These are phyloP conservation scores for Choreutis nemorana DNA, from an alignment of 2,888 invertebrate species.

Conservation along the genomic window DNA sequence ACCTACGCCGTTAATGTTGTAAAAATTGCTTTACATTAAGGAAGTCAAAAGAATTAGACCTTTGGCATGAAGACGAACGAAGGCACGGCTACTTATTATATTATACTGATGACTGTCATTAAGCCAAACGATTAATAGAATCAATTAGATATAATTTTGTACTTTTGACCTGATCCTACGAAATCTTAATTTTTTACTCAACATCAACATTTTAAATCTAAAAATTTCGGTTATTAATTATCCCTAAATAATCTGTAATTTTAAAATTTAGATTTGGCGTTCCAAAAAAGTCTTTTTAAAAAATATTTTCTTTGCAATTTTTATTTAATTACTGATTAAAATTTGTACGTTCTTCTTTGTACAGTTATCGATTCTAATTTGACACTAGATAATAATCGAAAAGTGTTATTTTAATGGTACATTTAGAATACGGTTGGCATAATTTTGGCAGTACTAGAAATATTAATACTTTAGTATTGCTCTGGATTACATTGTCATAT, in stretches of 20 bases:
- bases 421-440: slow-evolving; percentile 63
- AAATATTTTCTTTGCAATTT: slow-evolving; percentile 58
- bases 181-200: slow-evolving; percentile 58
- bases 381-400: slow-evolving; percentile 62
- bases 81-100: slow-evolving; percentile 63
- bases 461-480: slow-evolving; percentile 66
- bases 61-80: slow-evolving; percentile 57
- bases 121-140: slow-evolving; percentile 63
- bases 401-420: slow-evolving; percentile 49
- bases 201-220: slow-evolving; percentile 49
- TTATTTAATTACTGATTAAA: slow-evolving; percentile 60
- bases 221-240: slow-evolving; percentile 45
- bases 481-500: slow-evolving; percentile 63
- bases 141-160: slow-evolving; percentile 60
- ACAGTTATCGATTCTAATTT: slow-evolving; percentile 65
- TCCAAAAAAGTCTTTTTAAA: slow-evolving; percentile 65
- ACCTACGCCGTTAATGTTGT: slow-evolving; percentile 1
- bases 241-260: slow-evolving; percentile 61
- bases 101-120: slow-evolving; percentile 39
- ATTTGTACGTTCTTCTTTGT: slow-evolving; percentile 65
- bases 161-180: slow-evolving; percentile 65
- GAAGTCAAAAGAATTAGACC: too few relatives aligned
- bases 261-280: slow-evolving; percentile 60
- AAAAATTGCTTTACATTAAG: too few relatives aligned
- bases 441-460: slow-evolving; percentile 64